Percentiles rank a stretch among this genome's conserved stretches.
phyloP scores from a whole-genome alignment of 2,113 vertebrate genomes.

The Pampusana beccarii region DNA sequence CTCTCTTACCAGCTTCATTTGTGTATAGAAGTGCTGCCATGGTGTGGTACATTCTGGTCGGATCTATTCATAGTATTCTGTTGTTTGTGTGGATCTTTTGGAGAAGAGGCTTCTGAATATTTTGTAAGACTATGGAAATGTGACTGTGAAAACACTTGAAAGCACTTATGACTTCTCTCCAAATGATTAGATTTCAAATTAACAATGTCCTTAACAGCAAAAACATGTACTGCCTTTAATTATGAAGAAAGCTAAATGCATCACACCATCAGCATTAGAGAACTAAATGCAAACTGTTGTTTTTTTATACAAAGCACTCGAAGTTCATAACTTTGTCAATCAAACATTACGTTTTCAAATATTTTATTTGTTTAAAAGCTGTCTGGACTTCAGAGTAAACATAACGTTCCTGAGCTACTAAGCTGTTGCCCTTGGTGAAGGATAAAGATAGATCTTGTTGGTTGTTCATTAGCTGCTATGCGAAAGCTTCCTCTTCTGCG shows the following conservation, averaged over 20 bases:
- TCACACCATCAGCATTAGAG: neutral
- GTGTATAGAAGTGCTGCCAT: neutral
- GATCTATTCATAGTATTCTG: neutral
- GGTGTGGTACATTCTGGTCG: neutral
- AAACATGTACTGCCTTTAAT: neutral
- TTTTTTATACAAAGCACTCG: neutral
- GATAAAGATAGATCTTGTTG: neutral
- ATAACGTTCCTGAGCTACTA: neutral
- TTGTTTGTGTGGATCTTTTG: neutral
- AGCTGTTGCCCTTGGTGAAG: neutral
- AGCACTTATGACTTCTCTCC: neutral
- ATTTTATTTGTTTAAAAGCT: neutral
- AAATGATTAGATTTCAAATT: conserved; percentile 29
- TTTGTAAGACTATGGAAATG: neutral
- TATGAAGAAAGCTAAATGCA: neutral
- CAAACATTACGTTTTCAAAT: neutral
- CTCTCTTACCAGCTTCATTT: neutral
- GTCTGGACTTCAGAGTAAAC: neutral
- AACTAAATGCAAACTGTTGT: neutral
- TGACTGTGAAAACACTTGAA: conserved; percentile 35
- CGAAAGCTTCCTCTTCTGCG: neutral
- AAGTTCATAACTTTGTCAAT: neutral
- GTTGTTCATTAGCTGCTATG: neutral
- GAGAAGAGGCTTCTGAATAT: neutral
- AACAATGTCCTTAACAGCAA: conserved; percentile 9